These are phyloP conservation scores for Drosophila longiperda DNA, from an alignment of 2,888 invertebrate species.

Conservation along the genomic window DNA sequence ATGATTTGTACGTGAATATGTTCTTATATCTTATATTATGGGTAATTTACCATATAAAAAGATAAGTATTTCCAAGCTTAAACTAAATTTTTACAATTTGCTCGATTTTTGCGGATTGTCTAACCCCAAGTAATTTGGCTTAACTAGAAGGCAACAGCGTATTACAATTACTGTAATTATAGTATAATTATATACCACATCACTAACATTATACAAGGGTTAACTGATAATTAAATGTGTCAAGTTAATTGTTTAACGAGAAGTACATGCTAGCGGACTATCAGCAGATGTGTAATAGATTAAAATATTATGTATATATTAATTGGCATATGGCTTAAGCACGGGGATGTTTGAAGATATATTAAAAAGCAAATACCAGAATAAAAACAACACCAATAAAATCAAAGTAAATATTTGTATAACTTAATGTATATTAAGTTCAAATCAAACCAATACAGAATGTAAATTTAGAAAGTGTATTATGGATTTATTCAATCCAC, in stretches of 20 bases:
- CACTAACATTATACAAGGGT: background rate
- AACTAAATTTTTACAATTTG: background rate
- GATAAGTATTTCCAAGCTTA: background rate
- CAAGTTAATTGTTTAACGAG: background rate
- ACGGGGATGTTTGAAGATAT: background rate
- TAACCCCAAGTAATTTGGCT: slow-evolving; percentile 3
- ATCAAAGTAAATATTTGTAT: slow-evolving; percentile 4
- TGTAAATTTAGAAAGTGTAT: background rate
- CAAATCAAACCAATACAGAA: background rate
- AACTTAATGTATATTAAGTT: background rate
- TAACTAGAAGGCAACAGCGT: background rate
- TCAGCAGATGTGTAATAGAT: background rate
- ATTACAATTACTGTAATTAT: background rate
- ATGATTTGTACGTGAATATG: background rate
- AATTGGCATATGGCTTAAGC: background rate
- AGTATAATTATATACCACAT: slow-evolving; percentile 1
- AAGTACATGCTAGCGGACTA: slow-evolving; percentile 1
- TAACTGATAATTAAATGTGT: background rate
- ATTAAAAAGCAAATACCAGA: background rate
- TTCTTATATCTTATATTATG: too few relatives aligned
- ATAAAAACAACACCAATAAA: background rate
- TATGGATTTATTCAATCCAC: background rate
- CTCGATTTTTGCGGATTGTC: slow-evolving; percentile 10
- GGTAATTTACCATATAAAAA: background rate
- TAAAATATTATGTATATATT: background rate